phyloP scores from a whole-genome alignment of 2,113 vertebrate genomes.

The Vanacampus margaritifer region DNA sequence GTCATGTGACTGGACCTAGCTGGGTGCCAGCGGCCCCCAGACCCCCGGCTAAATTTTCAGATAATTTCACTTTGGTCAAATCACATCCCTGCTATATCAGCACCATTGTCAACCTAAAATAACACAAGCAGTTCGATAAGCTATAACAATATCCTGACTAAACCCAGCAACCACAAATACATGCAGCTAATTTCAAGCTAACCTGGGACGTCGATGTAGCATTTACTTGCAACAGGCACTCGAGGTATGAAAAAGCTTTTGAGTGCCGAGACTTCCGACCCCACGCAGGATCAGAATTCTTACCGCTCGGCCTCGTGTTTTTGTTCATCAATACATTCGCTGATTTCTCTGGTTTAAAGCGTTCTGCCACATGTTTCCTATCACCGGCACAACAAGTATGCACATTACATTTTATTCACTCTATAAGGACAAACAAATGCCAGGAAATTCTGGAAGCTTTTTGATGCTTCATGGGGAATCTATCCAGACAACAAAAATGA shows the following conservation, averaged over 20 bases:
- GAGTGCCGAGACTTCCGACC: conserved; percentile 8
- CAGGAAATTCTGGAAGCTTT: conserved; percentile 41
- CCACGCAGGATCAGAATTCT: conserved; percentile 18
- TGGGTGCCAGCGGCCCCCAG: too few species aligned
- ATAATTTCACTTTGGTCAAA: too few species aligned
- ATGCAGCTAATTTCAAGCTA: conserved; percentile 4
- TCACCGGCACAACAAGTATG: conserved; percentile 33
- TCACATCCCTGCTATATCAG: too few species aligned
- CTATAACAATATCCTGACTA: neutral
- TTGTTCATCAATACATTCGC: conserved; percentile 21
- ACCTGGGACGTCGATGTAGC: conserved; percentile 2
- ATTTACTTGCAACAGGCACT: neutral
- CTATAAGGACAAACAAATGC: conserved; percentile 30
- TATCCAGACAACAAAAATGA: conserved; percentile 10
- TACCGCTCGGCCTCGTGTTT: conserved; percentile 27
- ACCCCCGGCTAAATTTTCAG: too few species aligned
- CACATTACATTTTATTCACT: conserved; percentile 43
- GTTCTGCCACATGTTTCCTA: conserved; percentile 32
- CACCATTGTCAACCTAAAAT: too few species aligned
- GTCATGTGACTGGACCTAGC: too few species aligned
- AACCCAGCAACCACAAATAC: neutral
- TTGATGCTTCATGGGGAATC: conserved; percentile 20
- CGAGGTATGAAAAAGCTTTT: neutral
- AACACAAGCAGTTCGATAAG: neutral
- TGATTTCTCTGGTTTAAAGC: conserved; percentile 46